Evolutionary conservation across 2,888 invertebrate genomes (phyloP).

Genomic region (Caenorhabditis zanzibari): DNA sequence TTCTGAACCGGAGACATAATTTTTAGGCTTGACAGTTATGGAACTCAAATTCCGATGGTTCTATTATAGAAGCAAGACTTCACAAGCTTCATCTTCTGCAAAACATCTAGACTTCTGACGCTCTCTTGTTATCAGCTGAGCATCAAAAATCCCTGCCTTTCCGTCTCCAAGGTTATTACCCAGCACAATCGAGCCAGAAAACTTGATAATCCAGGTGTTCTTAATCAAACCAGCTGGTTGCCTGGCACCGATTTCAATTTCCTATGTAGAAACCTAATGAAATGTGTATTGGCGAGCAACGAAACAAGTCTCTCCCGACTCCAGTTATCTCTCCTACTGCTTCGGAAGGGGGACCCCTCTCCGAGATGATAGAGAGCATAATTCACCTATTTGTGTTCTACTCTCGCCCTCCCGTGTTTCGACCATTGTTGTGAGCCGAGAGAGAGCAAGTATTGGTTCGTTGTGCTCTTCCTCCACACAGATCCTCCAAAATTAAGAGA

Average conservation of each 20-base stretch:
- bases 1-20: no score
- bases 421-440: background rate
- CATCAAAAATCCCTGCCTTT: no score
- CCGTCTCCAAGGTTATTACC: no score
- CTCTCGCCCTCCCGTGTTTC: background rate
- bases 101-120: no score
- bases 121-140: no score
- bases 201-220: background rate
- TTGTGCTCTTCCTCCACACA: background rate
- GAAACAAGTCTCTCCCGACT: slow-evolving; percentile 25
- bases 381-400: background rate
- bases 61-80: no score
- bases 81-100: no score
- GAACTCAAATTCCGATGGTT: no score
- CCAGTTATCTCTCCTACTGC: background rate
- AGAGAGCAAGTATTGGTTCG: slow-evolving; percentile 1
- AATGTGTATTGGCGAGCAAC: slow-evolving; percentile 11
- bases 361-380: background rate
- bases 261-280: background rate
- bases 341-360: slow-evolving; percentile 4
- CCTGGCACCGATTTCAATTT: no score
- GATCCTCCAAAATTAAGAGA: background rate
- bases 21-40: no score
- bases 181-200: background rate
- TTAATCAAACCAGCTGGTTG: slow-evolving; percentile 2